These are phyloP conservation scores for Drosophila seguyi DNA, from an alignment of 1,140 invertebrate species.

Conservation along the genomic window DNA sequence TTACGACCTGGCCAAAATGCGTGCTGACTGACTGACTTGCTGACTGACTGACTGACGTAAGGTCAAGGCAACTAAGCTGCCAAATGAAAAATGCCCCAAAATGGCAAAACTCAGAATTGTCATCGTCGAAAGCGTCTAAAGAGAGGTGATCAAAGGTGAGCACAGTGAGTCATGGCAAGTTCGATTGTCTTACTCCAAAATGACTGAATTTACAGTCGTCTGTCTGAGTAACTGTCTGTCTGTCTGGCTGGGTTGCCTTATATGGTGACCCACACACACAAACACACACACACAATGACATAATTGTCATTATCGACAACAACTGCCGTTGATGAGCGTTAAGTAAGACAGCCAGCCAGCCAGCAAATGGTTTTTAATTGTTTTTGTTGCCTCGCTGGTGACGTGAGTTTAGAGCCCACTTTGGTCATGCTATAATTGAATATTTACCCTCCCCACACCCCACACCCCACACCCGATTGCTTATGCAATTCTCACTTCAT, in stretches of 20 bases:
- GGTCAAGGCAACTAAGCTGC: slow-evolving; percentile 44
- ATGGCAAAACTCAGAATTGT: slow-evolving; percentile 31
- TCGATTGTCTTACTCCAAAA: neutral
- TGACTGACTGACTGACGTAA: slow-evolving; percentile 37
- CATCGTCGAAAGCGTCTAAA: neutral
- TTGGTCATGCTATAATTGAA: slow-evolving; percentile 47
- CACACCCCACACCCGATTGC: slow-evolving; percentile 47
- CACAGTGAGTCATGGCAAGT: slow-evolving; percentile 16
- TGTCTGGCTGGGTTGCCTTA: slow-evolving; percentile 11
- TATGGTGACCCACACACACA: slow-evolving; percentile 21
- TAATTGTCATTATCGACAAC: slow-evolving; percentile 62
- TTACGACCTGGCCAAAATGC: slow-evolving; percentile 34
- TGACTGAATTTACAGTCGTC: slow-evolving; percentile 32
- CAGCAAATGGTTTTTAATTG: slow-evolving; percentile 55
- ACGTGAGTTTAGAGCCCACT: slow-evolving; percentile 58
- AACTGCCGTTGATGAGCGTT: slow-evolving; percentile 53
- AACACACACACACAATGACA: slow-evolving; percentile 36
- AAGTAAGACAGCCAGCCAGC: slow-evolving; percentile 48
- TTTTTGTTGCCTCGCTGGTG: slow-evolving; percentile 19
- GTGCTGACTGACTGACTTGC: slow-evolving; percentile 14
- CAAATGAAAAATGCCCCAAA: slow-evolving; percentile 31
- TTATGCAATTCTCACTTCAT: slow-evolving; percentile 68
- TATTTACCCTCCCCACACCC: slow-evolving; percentile 12
- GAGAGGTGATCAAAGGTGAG: slow-evolving; percentile 10
- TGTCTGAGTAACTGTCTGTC: slow-evolving; percentile 11